These are phyloP conservation scores for Drosophila barbarae DNA, from an alignment of 2,888 invertebrate genomes.

Conservation along the genomic window DNA sequence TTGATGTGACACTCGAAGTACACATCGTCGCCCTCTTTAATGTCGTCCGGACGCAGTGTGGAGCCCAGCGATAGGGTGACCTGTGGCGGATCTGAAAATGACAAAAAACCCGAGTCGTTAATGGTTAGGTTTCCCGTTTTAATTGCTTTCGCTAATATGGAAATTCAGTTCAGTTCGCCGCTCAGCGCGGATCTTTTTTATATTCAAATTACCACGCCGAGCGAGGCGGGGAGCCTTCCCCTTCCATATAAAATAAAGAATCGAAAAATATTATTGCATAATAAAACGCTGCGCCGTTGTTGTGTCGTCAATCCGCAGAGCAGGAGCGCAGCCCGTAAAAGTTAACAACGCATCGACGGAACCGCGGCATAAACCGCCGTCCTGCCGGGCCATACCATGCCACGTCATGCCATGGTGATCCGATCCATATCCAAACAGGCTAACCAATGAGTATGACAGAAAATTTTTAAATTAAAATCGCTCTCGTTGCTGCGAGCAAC, in stretches of 20 bases:
- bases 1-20: constrained; percentile 90
- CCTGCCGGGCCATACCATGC: neutral
- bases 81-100: constrained; percentile 85
- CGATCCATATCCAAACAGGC: constrained; percentile 11
- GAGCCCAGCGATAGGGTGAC: constrained; percentile 86
- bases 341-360: constrained; percentile 65
- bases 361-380: constrained; percentile 61
- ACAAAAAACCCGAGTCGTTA: neutral
- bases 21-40: constrained; percentile 89
- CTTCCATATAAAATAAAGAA: constrained; percentile 60
- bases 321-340: constrained; percentile 57
- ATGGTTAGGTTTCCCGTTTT: constrained; percentile 41
- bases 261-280: constrained; percentile 72
- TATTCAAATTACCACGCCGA: constrained; percentile 43
- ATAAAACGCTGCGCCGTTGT: constrained; percentile 54
- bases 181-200: constrained; percentile 30
- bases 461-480: constrained; percentile 71
- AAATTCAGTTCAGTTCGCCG: constrained; percentile 15
- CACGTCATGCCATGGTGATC: neutral
- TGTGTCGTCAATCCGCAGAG: constrained; percentile 34
- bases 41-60: constrained; percentile 87
- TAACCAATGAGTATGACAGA: constrained; percentile 60
- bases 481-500: constrained; percentile 28
- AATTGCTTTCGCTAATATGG: constrained; percentile 47
- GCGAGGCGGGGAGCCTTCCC: constrained; percentile 1